Evolutionary conservation across 2,888 invertebrate genomes (phyloP), one percentile per base, ranked within the genome.

Genomic region (Chromoteleia sp.): DNA sequence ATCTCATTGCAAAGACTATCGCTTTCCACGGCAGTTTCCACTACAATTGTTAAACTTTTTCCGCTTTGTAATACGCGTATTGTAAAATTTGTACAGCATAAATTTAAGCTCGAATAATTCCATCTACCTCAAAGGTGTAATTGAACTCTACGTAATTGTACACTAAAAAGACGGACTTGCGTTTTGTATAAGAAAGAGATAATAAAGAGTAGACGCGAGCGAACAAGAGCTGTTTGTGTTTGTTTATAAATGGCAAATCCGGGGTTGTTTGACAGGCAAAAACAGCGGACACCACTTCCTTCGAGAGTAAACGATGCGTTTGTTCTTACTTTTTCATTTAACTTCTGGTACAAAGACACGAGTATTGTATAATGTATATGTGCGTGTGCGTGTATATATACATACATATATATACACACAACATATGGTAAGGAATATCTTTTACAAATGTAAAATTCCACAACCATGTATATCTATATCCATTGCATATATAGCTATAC

Each of bases 171-270:
- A 15, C 10, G 7, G 25, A 36, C 8, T 19, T 48, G 10, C 15
- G 0, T 41, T 41, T 54, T 54, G 15, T 19, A 14, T 10, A 6
- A 33, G 7, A 54, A 54, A 19, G 17, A 36, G 14, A 39, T 25
- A 12, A 52, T 52, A 52, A 25, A 52, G 17, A 39, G 39, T 29
- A 39, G 54, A 54, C 68, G 56, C 68, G 68, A 58, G 56, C 68
- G 56, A 70, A 70, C 56, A 36, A 56, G 36, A 70, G 56, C 56
- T 70, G 25, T 68, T 65, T 45, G 30, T 45, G n/a, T 43, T 68
- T 54, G 48, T 56, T 70, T 58, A 58, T 36, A 58, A 68, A 68
- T 70, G 68, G 68, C 68, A 36, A 70, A 70, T 56, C 33, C 43
- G 68, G 48, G 45, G 6, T 45, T 45, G 45, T 45, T 70, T 17